Evolutionary conservation across 2,113 vertebrate species (phyloP).

Genomic region (Steatornis caripensis): DNA sequence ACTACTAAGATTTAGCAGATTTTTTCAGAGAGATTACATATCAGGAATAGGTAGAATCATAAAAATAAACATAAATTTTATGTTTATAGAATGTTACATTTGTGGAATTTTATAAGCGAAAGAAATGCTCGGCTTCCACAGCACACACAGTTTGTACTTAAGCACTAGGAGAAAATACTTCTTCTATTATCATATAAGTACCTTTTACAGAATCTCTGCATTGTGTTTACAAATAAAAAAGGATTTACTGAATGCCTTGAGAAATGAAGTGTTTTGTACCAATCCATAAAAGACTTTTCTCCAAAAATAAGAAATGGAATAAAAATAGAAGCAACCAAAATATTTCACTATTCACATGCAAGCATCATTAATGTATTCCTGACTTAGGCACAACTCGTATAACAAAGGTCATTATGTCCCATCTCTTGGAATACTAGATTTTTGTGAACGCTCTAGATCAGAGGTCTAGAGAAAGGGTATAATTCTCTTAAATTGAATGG

Average conservation of each 20-base stretch:
- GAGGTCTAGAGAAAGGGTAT: not conserved
- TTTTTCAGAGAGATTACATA: not conserved
- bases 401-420: not conserved
- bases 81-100: not conserved
- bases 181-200: not conserved
- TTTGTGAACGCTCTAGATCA: not conserved
- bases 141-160: not conserved
- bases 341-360: not conserved
- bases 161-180: not conserved
- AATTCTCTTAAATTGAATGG: not conserved
- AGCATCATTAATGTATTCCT: not conserved
- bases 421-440: not conserved
- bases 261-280: not conserved
- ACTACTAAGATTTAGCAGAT: not conserved
- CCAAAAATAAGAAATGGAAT: not conserved
- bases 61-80: not conserved
- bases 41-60: not conserved
- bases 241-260: not conserved
- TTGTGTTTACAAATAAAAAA: not conserved
- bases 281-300: not conserved
- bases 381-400: not conserved
- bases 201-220: not conserved
- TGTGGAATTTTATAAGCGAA: not conserved
- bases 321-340: not conserved
- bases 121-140: not conserved